phyloP scores from a whole-genome alignment of 2,888 invertebrate species.

The Nomada ruficornis region DNA sequence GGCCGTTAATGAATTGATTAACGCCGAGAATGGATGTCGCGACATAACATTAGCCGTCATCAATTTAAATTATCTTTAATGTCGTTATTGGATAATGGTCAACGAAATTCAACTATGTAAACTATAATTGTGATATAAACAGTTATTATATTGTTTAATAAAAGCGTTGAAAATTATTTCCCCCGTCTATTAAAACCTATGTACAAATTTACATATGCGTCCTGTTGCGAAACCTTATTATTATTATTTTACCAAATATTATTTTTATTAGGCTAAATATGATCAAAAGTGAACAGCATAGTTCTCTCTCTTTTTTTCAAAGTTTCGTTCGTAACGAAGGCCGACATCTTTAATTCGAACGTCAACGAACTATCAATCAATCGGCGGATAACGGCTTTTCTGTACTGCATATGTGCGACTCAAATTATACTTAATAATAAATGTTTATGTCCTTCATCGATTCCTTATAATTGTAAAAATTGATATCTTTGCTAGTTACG shows the following conservation, averaged over 20 bases:
- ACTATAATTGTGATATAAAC: neutral
- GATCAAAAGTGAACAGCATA: constrained; percentile 2
- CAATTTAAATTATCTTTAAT: neutral
- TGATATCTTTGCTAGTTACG: neutral
- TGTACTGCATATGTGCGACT: too few species aligned
- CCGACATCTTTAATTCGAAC: too few species aligned
- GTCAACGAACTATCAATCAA: too few species aligned
- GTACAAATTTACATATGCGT: neutral
- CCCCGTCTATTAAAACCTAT: neutral
- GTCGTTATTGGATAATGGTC: constrained; percentile 1
- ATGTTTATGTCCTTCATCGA: too few species aligned
- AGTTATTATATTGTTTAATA: constrained; percentile 37
- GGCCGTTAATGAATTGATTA: constrained; percentile 15
- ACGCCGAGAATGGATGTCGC: constrained; percentile 22
- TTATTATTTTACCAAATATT: too few species aligned
- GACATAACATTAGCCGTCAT: constrained; percentile 32
- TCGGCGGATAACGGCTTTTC: neutral
- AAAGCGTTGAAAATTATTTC: constrained; percentile 22
- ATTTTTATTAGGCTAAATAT: constrained; percentile 7
- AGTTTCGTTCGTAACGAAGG: too few species aligned
- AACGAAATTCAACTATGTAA: constrained; percentile 4
- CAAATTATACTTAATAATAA: too few species aligned
- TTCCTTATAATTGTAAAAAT: neutral
- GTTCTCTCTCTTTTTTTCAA: neutral
- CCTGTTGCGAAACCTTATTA: neutral